Evolutionary conservation across 2,888 invertebrate species (phyloP).

Genomic region (Ophioninae sp.): DNA sequence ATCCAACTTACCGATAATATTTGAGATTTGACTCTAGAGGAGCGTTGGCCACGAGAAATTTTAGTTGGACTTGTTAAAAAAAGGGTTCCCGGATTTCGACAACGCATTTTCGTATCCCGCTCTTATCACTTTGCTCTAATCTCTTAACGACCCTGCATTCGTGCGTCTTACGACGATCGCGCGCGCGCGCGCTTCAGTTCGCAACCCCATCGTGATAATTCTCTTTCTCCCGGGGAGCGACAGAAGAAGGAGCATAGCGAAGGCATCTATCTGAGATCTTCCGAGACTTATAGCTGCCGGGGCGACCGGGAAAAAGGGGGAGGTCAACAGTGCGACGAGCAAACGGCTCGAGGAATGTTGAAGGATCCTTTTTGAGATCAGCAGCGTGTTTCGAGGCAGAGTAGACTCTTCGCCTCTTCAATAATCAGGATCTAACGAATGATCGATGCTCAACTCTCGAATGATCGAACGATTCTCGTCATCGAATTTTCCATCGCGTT

Average conservation of each 20-base stretch:
- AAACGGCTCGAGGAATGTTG: slow-evolving; percentile 41
- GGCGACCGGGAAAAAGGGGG: slow-evolving; percentile 38
- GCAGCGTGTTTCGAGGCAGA: not conserved
- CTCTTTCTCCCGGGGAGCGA: slow-evolving; percentile 31
- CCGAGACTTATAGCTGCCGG: slow-evolving; percentile 35
- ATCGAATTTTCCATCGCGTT: not conserved
- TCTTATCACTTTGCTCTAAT: slow-evolving; percentile 71
- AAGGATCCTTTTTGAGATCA: slow-evolving; percentile 40
- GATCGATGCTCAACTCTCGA: not conserved
- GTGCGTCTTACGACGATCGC: slow-evolving; percentile 64
- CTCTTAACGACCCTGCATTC: slow-evolving; percentile 75
- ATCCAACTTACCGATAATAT: not conserved
- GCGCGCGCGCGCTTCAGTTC: slow-evolving; percentile 40
- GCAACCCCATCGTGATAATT: slow-evolving; percentile 70
- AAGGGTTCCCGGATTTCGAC: slow-evolving; percentile 35
- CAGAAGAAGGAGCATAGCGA: not conserved
- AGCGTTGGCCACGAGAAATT: slow-evolving; percentile 5
- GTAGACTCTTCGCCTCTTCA: not conserved
- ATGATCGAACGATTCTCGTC: not conserved
- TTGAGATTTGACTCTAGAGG: not conserved
- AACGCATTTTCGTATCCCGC: slow-evolving; percentile 48
- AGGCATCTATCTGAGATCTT: slow-evolving; percentile 56
- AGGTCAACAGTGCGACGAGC: slow-evolving; percentile 49
- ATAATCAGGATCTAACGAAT: not conserved
- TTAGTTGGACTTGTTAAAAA: not conserved